Evolutionary conservation across 92 coral and sea anemone genomes (phyloP).

Genomic region (Epizoanthus ramosus): DNA sequence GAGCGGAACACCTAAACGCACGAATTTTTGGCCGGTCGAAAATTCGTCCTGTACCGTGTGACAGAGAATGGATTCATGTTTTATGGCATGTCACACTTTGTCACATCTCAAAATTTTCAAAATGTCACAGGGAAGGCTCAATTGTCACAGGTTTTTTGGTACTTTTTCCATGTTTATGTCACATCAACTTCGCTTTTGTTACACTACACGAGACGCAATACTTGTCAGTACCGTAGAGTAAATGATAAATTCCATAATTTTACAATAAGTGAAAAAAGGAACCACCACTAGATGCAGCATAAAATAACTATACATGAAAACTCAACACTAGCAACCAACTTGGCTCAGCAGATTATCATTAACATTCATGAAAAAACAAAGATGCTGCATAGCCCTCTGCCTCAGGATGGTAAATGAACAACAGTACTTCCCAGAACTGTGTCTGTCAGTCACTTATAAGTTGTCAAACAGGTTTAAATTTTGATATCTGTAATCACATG

Average conservation of each 20-base stretch:
- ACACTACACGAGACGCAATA: conserved; percentile 51
- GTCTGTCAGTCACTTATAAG: conserved; percentile 39
- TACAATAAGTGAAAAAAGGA: conserved; percentile 55
- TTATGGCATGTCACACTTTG: conserved; percentile 49
- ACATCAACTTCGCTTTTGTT: conserved; percentile 56
- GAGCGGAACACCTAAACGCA: too few relatives aligned
- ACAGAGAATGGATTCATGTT: conserved; percentile 37
- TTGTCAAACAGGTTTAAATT: conserved; percentile 36
- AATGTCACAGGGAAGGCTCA: conserved; percentile 56
- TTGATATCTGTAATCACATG: conserved; percentile 41
- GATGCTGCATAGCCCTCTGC: conserved; percentile 60
- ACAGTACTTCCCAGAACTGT: conserved; percentile 48
- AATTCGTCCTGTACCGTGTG: too few relatives aligned
- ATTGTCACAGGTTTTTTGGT: conserved; percentile 57
- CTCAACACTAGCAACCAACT: conserved; percentile 59
- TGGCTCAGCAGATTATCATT: conserved; percentile 59
- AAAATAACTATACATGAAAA: conserved; percentile 54
- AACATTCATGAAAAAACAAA: conserved; percentile 56
- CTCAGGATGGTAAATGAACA: conserved; percentile 58
- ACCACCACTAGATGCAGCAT: conserved; percentile 60
- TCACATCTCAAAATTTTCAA: conserved; percentile 53
- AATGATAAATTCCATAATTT: conserved; percentile 53
- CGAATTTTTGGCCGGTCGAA: too few relatives aligned
- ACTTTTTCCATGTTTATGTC: conserved; percentile 57
- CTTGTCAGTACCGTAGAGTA: conserved; percentile 56